Evolutionary conservation across 2,888 invertebrate genomes (phyloP).

Genomic region (Sinelater perroti): DNA sequence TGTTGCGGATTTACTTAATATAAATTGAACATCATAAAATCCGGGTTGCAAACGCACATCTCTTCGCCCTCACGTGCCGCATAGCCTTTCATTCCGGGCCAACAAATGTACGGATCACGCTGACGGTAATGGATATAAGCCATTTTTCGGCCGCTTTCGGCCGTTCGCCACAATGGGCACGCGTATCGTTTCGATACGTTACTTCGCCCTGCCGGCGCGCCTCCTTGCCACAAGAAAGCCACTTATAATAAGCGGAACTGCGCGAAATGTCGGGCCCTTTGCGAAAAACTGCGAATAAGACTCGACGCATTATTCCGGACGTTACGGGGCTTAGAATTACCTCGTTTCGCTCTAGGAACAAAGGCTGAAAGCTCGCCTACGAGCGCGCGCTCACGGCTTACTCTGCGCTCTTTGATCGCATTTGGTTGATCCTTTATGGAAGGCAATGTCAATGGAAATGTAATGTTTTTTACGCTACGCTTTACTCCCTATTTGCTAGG

Average conservation of each 20-base stretch:
- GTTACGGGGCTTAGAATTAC: too few relatives aligned
- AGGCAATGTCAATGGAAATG: too few relatives aligned
- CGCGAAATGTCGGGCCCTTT: not conserved
- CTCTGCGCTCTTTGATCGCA: too few relatives aligned
- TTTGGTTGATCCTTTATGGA: too few relatives aligned
- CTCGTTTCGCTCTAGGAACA: too few relatives aligned
- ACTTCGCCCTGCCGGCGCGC: not conserved
- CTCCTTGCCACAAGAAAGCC: not conserved
- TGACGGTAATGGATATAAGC: constrained; percentile 17
- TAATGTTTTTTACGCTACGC: too few relatives aligned
- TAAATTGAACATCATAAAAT: constrained; percentile 15
- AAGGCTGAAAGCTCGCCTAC: too few relatives aligned
- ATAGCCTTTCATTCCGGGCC: constrained; percentile 12
- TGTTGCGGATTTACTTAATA: constrained; percentile 11
- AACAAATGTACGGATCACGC: constrained; percentile 14
- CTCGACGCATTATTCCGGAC: not conserved
- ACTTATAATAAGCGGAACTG: constrained; percentile 4
- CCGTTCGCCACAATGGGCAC: not conserved
- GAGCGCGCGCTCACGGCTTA: too few relatives aligned
- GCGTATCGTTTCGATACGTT: constrained; percentile 13
- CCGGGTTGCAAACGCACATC: constrained; percentile 4
- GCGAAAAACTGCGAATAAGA: not conserved
- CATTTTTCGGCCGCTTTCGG: constrained; percentile 8
- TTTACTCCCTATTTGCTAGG: too few relatives aligned
- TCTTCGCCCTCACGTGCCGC: constrained; percentile 6